These are phyloP conservation scores for Hydropotes inermis DNA, from an alignment of 2,113 vertebrate species.

Conservation along the genomic window DNA sequence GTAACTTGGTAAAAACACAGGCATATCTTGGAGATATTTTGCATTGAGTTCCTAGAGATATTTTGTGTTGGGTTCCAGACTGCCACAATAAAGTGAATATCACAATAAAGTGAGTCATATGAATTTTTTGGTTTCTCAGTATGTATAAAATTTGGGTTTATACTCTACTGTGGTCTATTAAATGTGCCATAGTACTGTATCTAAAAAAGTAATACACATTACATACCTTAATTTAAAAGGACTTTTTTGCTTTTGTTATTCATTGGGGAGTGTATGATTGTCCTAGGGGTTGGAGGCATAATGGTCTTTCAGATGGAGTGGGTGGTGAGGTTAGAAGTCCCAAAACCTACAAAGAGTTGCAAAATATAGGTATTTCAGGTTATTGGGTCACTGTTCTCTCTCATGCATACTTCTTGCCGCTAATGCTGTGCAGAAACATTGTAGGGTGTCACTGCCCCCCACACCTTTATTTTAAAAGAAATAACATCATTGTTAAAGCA, in stretches of 20 bases:
- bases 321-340: neutral
- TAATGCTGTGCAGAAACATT: neutral
- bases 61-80: neutral
- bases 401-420: neutral
- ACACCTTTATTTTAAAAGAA: neutral
- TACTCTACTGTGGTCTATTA: neutral
- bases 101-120: neutral
- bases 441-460: fast-evolving
- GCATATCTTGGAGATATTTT: neutral
- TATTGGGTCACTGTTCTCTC: neutral
- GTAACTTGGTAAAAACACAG: neutral
- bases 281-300: neutral
- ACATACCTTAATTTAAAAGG: neutral
- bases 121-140: neutral
- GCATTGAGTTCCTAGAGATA: neutral
- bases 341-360: neutral
- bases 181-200: neutral
- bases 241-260: neutral
- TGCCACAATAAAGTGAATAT: neutral
- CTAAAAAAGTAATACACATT: neutral
- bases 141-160: neutral
- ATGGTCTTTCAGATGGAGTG: neutral
- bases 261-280: neutral
- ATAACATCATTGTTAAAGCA: neutral
- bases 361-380: neutral